Evolutionary conservation across 2,888 invertebrate genomes (phyloP), one percentile per base, ranked within the genome.

Genomic region (Copidosoma aretas): DNA sequence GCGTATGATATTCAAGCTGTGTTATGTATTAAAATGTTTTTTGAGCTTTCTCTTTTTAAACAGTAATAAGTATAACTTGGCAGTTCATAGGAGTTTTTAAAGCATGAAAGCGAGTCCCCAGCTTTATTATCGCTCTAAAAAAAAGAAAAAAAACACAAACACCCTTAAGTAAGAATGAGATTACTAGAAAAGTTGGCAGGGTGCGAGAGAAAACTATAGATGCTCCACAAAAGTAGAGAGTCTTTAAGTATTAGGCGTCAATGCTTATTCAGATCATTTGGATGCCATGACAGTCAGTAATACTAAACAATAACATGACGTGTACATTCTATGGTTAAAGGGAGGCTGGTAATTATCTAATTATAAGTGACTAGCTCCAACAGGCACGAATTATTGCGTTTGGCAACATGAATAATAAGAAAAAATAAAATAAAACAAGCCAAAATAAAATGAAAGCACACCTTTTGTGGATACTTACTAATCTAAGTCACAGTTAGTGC

Each of bases 1-100:
- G 59, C 58, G 58, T 67, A 64, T 69, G 67, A 68, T 32, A 32
- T 63, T 66, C 57, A 70, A 65, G 64, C 67, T 57, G 59, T 59
- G 60, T 66, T 65, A 67, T 56, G 17, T 59, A 51, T 39, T 21
- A 15, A 46, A 15, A 14, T 15, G 1, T 17, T 46, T 43, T 46
- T 58, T 63, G 56, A 63, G 41, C 56, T 60, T 43, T 65, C 24
- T 59, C n/a, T n/a, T n/a, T 39, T 66, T 60, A 61, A 68, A 60
- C 17, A 60, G n/a, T n/a, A 41, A 41, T 12, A 46, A 57, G 21
- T 60, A 56, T 60, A n/a, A 10, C 51, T 59, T 68, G 39, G 54
- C 49, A n/a, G 41, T 57, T 70, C 56, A 67, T 70, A 70, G 58
- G 64, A 67, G 64, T 57, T 61, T n/a, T 24, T 64, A 61, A 53